Evolutionary conservation across 2,797 vertebrate species (phyloP).

Genomic region (Helostoma temminkii): DNA sequence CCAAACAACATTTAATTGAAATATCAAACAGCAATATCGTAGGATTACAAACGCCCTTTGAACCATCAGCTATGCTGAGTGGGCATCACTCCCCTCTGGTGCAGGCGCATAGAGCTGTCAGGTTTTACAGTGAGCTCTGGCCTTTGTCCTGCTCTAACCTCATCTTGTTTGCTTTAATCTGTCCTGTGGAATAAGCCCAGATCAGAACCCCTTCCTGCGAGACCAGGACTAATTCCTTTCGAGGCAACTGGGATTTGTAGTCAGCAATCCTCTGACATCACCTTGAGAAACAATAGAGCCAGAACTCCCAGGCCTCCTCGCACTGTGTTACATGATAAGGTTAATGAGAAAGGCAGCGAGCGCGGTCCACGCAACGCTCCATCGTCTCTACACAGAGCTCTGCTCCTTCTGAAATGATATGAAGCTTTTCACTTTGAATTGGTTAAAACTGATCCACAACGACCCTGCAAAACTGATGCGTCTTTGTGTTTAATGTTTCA

Average conservation of each 20-base stretch:
- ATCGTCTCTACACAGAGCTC: constrained; percentile 7
- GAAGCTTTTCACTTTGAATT: constrained; percentile 49
- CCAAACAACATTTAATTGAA: constrained; percentile 6
- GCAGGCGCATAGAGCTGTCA: constrained; percentile 51
- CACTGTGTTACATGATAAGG: constrained; percentile 62
- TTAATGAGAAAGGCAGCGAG: constrained; percentile 72
- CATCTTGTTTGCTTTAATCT: constrained; percentile 62
- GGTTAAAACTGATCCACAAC: constrained; percentile 36
- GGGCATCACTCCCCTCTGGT: constrained; percentile 36
- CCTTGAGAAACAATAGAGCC: constrained; percentile 51
- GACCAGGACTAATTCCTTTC: constrained; percentile 58
- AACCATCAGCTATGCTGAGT: constrained; percentile 35
- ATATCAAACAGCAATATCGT: constrained; percentile 15
- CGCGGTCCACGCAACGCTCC: constrained; percentile 13
- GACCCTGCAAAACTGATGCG: constrained; percentile 1
- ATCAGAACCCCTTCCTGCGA: constrained; percentile 68
- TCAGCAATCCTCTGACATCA: constrained; percentile 75
- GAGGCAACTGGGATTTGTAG: constrained; percentile 75
- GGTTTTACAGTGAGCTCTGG: constrained; percentile 50
- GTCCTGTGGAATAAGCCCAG: constrained; percentile 53
- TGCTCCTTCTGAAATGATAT: constrained; percentile 25
- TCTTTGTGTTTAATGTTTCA: constrained; percentile 37
- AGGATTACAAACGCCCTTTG: neutral
- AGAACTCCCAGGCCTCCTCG: constrained; percentile 49
- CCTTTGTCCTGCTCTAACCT: constrained; percentile 63